Percentiles rank a stretch among this genome's conserved stretches.
These are phyloP conservation scores for Idaea biselata DNA, from an alignment of 2,888 invertebrate species.

Conservation along the genomic window DNA sequence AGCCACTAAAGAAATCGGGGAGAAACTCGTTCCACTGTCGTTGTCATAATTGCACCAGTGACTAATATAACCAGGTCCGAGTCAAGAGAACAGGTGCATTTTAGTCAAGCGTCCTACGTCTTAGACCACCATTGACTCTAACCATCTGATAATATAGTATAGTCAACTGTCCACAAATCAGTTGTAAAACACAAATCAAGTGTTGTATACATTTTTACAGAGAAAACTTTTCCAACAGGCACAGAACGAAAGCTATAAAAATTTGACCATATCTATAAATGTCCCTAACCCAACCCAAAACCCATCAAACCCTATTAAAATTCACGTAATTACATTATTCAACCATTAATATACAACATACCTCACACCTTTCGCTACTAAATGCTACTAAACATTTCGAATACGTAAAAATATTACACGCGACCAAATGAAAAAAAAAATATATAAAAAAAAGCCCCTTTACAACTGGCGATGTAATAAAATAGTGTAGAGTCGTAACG, in stretches of 20 bases:
- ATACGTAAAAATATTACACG: conserved; percentile 22
- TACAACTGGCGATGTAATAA: conserved; percentile 61
- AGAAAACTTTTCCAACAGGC: background rate
- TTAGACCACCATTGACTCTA: too few species aligned
- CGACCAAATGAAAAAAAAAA: conserved; percentile 15
- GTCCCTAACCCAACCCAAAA: conserved; percentile 6
- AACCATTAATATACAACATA: conserved; percentile 18
- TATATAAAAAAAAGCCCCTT: conserved; percentile 32
- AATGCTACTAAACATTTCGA: conserved; percentile 20
- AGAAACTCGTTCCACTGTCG: too few species aligned
- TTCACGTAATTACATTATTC: conserved; percentile 4
- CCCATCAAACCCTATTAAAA: conserved; percentile 8
- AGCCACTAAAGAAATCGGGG: conserved; percentile 39
- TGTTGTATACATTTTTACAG: background rate
- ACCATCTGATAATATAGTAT: background rate
- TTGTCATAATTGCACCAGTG: too few species aligned
- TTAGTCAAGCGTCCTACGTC: too few species aligned
- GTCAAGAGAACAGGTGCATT: too few species aligned
- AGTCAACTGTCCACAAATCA: background rate
- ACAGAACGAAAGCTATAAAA: too few species aligned
- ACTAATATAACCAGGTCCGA: too few species aligned
- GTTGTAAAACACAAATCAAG: background rate
- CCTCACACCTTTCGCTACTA: conserved; percentile 19
- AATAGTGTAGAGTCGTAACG: conserved; percentile 54
- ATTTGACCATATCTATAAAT: background rate